Base-by-base conservation (phyloP, 1,140 invertebrate genomes). In the Ditylenchus dipsaci region DNA sequence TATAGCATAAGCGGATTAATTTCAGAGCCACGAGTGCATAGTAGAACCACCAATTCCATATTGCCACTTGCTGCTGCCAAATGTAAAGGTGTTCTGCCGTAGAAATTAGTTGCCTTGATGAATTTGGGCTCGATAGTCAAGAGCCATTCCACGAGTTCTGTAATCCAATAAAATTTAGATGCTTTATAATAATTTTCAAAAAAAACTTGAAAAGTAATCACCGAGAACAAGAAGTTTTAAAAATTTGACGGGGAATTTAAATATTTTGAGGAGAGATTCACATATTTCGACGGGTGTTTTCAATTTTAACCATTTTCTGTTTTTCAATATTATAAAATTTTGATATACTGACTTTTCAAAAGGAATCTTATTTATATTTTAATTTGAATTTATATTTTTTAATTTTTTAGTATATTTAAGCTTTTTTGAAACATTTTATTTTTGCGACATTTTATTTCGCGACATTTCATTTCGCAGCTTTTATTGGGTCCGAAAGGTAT, bases 61-160 rank as follows among this genome's bases (percentile, higher is more conserved):
- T 96, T 91, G 77, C 96, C 94, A 78, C 92, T 91, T 43, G 93
- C 87, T 0, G 94, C 92, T 0, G 94, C 92, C 49, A 97, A 90
- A 84, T 98, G 95, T 27, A 98, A 85, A 19, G 92, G 88, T 42
- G 91, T 92, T 72, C 92, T 88, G 0, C 95, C 94, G 79, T 94
- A 92, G 76, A 91, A 91, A 80, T 96, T 97, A 13, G 90, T 88
- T 17, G 90, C 88, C 81, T 95, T 92, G 0, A 94, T 88, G 69
- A 91, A 88, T 56, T 90, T 90, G 0, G 91, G 90, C 67, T 90
- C 85, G 74, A 90, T 89, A 33, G 88, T 88, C 27, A 94, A 85
- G 8, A 96, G 84, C 92, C 92, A 96, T 27, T 84, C 77, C 21
- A 82, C 76, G 11, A 79, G 61, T 56, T 81, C 80, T 79, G 53